Evolutionary conservation across 2,797 vertebrate genomes (phyloP), one percentile per base, ranked within the genome.

Genomic region (Gastrophryne carolinensis): DNA sequence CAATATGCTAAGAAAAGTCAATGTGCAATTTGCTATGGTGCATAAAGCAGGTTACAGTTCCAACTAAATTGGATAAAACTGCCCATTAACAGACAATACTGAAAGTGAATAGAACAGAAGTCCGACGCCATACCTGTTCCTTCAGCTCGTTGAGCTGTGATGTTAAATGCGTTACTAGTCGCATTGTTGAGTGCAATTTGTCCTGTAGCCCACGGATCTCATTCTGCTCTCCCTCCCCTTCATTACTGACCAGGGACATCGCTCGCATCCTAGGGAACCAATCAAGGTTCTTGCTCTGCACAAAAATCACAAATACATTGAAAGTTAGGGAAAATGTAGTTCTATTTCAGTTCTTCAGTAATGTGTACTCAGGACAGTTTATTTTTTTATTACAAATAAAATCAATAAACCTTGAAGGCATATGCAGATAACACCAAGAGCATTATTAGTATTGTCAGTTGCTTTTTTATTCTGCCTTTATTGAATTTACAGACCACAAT

Each of bases 201-300:
- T 99, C 97, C 84, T 99, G 97, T 11, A 99, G 86, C 23, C 94
- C 93, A 63, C 97, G 90, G 89, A 99, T 96, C 88, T 99, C 97
- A 0, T 98, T 99, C 88, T 98, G 97, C 77, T 99, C 97, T 0
- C 97, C 96, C 41, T 98, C 97, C 0, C 93, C 92, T 5, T 99
- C 96, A 0, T 92, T 95, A 72, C 96, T 94, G 86, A 98, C 97
- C 80, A 99, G 90, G 0, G 97, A 99, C 97, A 98, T 99, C 63
- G 97, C 97, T 86, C 98, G 92, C 97, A 98, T 99, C 80, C 97
- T 90, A 3, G 96, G 97, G 77, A 98, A 97, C 96, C 95, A 98
- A 88, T 98, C 95, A 79, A 98, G 85, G 86, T 96, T 96, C 86
- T 93, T 95, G 83, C 91, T 95, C 95, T 96, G 86, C 35, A 81